Evolutionary conservation across 2,797 vertebrate genomes (phyloP), one percentile per base, ranked within the genome.

Genomic region (Apogon hyalosoma): DNA sequence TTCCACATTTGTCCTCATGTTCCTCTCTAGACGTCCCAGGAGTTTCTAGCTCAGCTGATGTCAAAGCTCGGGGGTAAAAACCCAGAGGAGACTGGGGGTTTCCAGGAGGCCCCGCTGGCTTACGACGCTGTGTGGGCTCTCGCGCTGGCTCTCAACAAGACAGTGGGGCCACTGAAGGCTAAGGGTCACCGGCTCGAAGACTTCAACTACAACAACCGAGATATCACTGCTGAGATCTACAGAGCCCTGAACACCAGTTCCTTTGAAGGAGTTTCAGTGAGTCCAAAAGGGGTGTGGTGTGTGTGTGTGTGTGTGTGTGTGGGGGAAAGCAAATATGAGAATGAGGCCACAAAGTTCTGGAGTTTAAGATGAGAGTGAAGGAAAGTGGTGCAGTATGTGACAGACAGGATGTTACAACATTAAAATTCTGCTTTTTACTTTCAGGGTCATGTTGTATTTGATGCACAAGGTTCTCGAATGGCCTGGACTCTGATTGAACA

Each of bases 401-500:
- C 13, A 14, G n/a, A 50, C 41, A 4, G 11, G 18, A 7, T 55
- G 16, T 19, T 38, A 12, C 16, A 36, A 48, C 4, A 47, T 63
- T 38, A 3, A 62, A 36, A 21, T 59, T 57, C 38, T 49, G 11
- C 31, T 15, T 72, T 24, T 52, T 72, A 81, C 63, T 76, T 67
- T 13, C 84, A 97, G 96, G 96, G 96, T 41, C 96, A 97, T 12
- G 96, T 98, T 13, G 96, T 98, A 54, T 98, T 98, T 63, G 96
- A 98, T 1, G 96, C 96, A 68, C 97, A 97, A 18, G 96, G 96
- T n/a, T 97, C 96, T 52, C 93, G 96, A 69, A 97, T 98, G 96
- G 96, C 96, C 21, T 97, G 96, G 96, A 98, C 96, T 0, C 95
- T 97, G 12, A 97, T 98, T 0, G 96, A 98, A 64, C 96, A 97